These are phyloP conservation scores for Sebastes trivittatus DNA, from an alignment of 2,797 vertebrate species.

Conservation along the genomic window DNA sequence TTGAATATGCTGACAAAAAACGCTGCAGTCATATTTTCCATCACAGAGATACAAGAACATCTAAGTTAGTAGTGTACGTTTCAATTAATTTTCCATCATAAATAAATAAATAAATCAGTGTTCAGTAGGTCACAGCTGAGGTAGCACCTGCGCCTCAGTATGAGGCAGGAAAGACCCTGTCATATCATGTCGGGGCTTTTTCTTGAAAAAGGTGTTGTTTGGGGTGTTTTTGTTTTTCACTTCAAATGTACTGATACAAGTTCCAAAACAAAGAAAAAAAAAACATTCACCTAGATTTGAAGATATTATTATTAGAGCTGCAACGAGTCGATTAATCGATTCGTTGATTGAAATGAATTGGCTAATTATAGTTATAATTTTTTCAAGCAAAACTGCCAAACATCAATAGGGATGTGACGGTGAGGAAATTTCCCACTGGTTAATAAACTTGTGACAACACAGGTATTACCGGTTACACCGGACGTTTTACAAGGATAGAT, in stretches of 20 bases:
- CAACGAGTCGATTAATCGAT: background rate
- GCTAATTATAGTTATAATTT: background rate
- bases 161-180: slow-evolving; percentile 13
- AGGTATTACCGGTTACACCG: too few relatives aligned
- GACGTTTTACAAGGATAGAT: too few relatives aligned
- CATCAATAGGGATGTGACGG: too few relatives aligned
- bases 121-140: slow-evolving; percentile 15
- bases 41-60: background rate
- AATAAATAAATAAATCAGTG: background rate
- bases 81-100: slow-evolving; percentile 20
- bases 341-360: background rate
- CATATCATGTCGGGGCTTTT: background rate
- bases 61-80: background rate
- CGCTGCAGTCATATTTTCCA: background rate
- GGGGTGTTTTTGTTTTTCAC: background rate
- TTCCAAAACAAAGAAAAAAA: background rate
- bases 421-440: too few relatives aligned
- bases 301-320: background rate
- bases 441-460: too few relatives aligned
- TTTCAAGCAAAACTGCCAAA: background rate
- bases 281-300: background rate
- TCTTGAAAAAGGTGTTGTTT: background rate
- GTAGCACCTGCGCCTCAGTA: background rate
- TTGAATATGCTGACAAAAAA: background rate
- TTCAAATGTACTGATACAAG: background rate